phyloP scores from a whole-genome alignment of 2,113 vertebrate species.

The Toxotes jaculatrix region DNA sequence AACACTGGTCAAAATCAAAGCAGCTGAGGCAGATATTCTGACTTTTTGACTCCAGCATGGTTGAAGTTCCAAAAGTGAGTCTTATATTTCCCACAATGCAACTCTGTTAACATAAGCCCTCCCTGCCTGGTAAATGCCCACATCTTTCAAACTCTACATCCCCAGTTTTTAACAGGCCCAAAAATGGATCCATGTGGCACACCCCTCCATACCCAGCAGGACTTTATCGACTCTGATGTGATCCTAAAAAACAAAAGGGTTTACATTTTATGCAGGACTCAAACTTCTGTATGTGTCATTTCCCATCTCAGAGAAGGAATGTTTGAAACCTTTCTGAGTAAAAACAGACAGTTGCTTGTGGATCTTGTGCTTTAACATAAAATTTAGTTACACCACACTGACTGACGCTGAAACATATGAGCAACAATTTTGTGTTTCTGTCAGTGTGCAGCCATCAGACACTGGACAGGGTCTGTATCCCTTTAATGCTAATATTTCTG shows the following conservation, averaged over 20 bases:
- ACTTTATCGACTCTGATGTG: background rate
- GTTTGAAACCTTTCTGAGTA: background rate
- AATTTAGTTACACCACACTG: background rate
- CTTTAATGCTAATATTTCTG: constrained; percentile 12
- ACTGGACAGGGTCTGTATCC: background rate
- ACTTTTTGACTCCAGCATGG: background rate
- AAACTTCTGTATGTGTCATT: background rate
- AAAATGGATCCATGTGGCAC: constrained; percentile 13
- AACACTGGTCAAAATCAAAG: background rate
- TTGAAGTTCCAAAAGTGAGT: background rate
- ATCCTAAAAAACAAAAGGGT: background rate
- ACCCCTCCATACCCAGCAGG: background rate
- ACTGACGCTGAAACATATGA: background rate
- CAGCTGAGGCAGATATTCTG: background rate
- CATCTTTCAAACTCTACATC: background rate
- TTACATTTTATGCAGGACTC: background rate
- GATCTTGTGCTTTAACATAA: background rate
- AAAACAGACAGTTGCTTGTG: constrained; percentile 19
- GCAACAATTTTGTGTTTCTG: background rate
- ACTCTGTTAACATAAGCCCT: background rate
- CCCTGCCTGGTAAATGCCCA: background rate
- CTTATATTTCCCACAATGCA: background rate
- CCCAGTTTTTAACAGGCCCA: background rate
- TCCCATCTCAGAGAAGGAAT: background rate
- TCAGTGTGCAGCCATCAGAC: background rate